A percentile compares a stretch with the other conserved stretches of the same genome.
phyloP scores from a whole-genome alignment of 2,888 invertebrate species.

The Phaedon cochleariae region DNA sequence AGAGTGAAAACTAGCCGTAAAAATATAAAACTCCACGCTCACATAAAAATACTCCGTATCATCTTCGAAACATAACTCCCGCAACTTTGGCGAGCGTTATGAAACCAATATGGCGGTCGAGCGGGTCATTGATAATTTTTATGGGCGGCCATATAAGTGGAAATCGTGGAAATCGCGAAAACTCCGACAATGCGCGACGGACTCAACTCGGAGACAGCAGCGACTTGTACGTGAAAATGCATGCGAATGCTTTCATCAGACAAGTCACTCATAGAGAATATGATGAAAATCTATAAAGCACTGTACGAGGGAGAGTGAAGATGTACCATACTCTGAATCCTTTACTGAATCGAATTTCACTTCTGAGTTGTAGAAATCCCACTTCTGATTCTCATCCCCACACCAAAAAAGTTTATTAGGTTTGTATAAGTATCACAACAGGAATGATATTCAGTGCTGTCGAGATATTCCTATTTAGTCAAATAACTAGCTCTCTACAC shows the following conservation, averaged over 20 bases:
- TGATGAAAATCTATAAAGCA: conserved; percentile 45
- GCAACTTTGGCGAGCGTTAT: neutral
- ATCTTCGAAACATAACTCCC: neutral
- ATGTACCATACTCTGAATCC: neutral
- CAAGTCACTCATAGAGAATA: conserved; percentile 39
- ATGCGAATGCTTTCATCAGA: conserved; percentile 49
- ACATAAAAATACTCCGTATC: neutral
- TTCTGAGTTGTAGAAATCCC: too few species aligned
- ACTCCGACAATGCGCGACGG: neutral
- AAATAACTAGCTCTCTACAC: too few species aligned
- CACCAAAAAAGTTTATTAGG: too few species aligned
- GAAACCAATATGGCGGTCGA: conserved; percentile 1
- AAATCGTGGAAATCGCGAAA: neutral
- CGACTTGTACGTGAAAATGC: conserved; percentile 48
- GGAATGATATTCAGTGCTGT: too few species aligned
- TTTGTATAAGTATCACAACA: too few species aligned
- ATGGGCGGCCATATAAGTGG: neutral
- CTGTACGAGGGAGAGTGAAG: neutral
- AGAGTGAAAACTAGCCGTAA: neutral
- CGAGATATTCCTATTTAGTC: too few species aligned
- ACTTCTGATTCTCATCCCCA: too few species aligned
- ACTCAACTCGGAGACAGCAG: neutral
- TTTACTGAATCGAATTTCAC: too few species aligned
- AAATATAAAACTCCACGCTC: neutral
- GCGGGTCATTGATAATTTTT: conserved; percentile 1